A percentile compares a stretch with the other conserved stretches of the same genome.
These are phyloP conservation scores for Ormyrus thymus DNA, from an alignment of 2,888 invertebrate species.

Conservation along the genomic window DNA sequence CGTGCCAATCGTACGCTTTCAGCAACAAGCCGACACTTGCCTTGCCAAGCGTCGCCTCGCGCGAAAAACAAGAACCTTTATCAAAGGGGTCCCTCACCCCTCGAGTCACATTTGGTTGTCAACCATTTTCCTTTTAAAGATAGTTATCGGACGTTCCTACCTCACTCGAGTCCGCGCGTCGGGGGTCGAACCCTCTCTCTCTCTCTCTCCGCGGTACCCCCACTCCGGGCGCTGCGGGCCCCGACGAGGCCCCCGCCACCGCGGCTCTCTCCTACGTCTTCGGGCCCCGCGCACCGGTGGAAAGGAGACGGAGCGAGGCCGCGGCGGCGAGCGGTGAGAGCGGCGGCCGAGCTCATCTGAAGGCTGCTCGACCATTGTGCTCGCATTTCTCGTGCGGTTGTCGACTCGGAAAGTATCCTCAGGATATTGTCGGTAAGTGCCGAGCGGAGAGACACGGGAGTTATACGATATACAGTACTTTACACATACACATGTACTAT, in stretches of 20 bases:
- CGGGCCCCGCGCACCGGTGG: not conserved
- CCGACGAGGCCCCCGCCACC: not conserved
- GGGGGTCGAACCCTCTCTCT: not conserved
- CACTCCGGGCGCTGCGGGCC: not conserved
- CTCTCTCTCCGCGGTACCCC: not conserved
- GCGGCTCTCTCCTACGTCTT: not conserved
- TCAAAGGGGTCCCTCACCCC: not conserved
- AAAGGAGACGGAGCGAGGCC: not conserved
- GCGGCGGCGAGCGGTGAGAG: not conserved
- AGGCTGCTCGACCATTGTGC: constrained; percentile 67
- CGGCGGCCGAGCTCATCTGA: constrained; percentile 63
- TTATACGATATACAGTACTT: not conserved
- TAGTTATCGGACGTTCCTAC: not conserved
- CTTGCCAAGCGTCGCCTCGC: no score
- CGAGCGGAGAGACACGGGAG: not conserved
- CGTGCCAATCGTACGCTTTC: no score
- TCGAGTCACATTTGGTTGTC: not conserved
- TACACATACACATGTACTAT: not conserved
- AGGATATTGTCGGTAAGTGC: constrained; percentile 71
- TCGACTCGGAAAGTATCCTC: constrained; percentile 74
- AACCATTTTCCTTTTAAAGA: not conserved
- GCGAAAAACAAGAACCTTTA: no score
- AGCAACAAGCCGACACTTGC: no score
- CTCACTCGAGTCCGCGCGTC: not conserved
- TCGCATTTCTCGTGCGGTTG: constrained; percentile 76